Evolutionary conservation across 2,888 invertebrate species (phyloP).

Genomic region (Odontothrips loti): DNA sequence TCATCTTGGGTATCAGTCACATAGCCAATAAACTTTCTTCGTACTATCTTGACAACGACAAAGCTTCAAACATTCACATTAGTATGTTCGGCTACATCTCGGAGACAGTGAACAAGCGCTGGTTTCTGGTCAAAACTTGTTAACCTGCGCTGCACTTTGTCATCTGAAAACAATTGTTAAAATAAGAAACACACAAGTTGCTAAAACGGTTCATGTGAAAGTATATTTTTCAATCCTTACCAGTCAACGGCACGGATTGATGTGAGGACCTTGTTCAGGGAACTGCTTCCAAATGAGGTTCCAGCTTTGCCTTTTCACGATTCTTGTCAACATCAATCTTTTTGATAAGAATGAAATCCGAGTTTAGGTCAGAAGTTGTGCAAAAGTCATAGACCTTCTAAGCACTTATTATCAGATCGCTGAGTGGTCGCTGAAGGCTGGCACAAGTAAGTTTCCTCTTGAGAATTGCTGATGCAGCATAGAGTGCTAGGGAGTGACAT

Average conservation of each 20-base stretch:
- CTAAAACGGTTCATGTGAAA: neutral
- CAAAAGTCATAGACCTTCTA: neutral
- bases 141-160: neutral
- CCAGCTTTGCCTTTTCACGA: neutral
- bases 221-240: neutral
- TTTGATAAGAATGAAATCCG: neutral
- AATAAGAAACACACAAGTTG: neutral
- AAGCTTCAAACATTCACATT: neutral
- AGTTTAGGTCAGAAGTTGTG: neutral
- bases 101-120: neutral
- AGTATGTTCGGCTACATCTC: neutral
- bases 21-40: slow-evolving; percentile 10
- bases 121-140: neutral
- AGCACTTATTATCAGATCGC: neutral
- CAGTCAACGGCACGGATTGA: neutral
- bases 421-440: neutral
- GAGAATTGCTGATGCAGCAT: slow-evolving; percentile 15
- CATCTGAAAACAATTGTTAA: neutral
- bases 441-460: neutral
- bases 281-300: neutral
- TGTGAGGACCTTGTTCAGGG: slow-evolving; percentile 5
- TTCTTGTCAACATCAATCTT: neutral
- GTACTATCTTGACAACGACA: neutral
- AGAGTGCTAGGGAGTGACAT: slow-evolving; percentile 1
- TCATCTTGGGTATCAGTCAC: neutral